Evolutionary conservation across 2,888 invertebrate genomes (phyloP), one percentile per base, ranked within the genome.

Genomic region (Hyles lineata): DNA sequence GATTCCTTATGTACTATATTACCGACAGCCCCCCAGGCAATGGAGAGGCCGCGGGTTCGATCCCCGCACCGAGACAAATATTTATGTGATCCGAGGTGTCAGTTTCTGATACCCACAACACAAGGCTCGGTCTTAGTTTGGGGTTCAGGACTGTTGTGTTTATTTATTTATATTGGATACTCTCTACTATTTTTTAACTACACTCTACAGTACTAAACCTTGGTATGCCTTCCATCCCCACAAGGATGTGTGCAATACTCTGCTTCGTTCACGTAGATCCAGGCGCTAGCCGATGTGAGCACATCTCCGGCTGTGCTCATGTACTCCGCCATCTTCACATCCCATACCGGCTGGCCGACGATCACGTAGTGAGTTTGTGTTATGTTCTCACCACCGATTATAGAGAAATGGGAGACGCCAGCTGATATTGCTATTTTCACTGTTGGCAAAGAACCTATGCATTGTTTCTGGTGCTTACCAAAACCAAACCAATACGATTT

Each of bases 401-500:
- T 90, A 0, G 96, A 95, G 81, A 96, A 96, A 67, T 94, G 90
- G 11, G 94, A 92, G 70, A 91, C 87, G 0, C 96, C 96, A 9
- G 96, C 96, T 6, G 96, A 94, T 78, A 96, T 95, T 0, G 96
- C 96, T 62, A 96, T 87, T 91, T 96, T 96, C 0, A 96, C 96
- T 96, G 81, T 50, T 71, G 67, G 11, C 43, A 32, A 69, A 43
- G 21, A 35, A n/a, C 35, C 35, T 35, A 35, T 8, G 1, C 7
- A 8, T 35, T 35, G 7, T 35, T 43, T 43, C 1, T 43, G 43
- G 11, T 43, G 11, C 11, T 11, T 11, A 43, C 11, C 43, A 43
- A 43, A 43, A 43, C 11, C 43, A 43, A 43, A 43, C 2, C 43
- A 11, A 35, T 8, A 9, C 1, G 9, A 29, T 29, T 29, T 29